phyloP scores from a whole-genome alignment of 2,888 invertebrate genomes.

The Drosophila monieri region DNA sequence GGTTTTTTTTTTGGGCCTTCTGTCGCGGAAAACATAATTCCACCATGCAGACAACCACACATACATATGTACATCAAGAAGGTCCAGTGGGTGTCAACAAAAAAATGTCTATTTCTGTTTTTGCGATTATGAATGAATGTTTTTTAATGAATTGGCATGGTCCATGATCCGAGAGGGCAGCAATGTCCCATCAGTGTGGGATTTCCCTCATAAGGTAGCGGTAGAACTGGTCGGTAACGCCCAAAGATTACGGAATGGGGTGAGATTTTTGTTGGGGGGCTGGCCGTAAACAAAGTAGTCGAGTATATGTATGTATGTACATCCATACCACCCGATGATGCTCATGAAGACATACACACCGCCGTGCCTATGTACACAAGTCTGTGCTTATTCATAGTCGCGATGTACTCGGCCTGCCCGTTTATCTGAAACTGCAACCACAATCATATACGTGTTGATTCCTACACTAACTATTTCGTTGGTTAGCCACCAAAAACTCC shows the following conservation, averaged over 20 bases:
- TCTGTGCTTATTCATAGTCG: conserved; percentile 9
- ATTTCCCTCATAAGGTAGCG: not conserved
- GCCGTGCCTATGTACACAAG: conserved; percentile 1
- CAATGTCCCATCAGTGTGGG: not conserved
- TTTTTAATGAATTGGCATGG: not conserved
- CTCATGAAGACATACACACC: conserved; percentile 13
- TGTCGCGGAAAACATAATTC: conserved; percentile 9
- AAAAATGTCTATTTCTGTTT: conserved; percentile 20
- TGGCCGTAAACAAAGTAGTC: conserved; percentile 39
- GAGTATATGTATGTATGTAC: conserved; percentile 41
- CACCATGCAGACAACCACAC: not conserved
- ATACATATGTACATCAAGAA: conserved; percentile 7
- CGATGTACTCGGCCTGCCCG: conserved; percentile 3
- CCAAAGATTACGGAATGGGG: conserved; percentile 41
- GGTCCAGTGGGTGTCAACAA: conserved; percentile 35
- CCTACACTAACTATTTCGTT: too few species aligned
- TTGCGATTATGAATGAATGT: conserved; percentile 19
- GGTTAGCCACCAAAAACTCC: not conserved
- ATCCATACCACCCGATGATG: conserved; percentile 32
- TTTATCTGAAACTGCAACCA: conserved; percentile 19
- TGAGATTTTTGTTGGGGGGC: conserved; percentile 42
- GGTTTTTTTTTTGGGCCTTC: not conserved
- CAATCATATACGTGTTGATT: conserved; percentile 29
- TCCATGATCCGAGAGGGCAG: not conserved
- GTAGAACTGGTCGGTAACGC: conserved; percentile 38